phyloP scores from a whole-genome alignment of 1,140 invertebrate genomes.

The Trichonephila clavata region DNA sequence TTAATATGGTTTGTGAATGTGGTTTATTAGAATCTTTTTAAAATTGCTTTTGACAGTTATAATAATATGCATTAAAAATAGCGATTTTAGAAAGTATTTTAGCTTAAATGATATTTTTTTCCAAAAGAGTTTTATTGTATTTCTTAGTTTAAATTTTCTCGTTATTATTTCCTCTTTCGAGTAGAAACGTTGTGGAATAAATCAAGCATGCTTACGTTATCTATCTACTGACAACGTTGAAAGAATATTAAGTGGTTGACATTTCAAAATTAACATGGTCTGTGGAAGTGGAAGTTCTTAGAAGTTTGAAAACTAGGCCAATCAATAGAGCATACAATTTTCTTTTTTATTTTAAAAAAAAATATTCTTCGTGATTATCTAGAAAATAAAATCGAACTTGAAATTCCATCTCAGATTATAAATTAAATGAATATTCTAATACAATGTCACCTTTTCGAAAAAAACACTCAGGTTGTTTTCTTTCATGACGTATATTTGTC shows the following conservation, averaged over 20 bases:
- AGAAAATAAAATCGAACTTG: background rate
- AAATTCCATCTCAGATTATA: background rate
- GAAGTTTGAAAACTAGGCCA: background rate
- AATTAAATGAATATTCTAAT: background rate
- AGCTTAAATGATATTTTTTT: too few relatives aligned
- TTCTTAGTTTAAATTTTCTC: too few relatives aligned
- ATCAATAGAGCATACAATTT: background rate
- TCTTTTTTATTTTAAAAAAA: background rate
- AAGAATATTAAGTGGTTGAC: background rate
- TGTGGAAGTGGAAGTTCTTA: background rate
- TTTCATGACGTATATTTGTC: background rate
- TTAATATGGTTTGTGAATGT: too few relatives aligned
- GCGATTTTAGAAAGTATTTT: too few relatives aligned
- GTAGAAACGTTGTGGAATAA: too few relatives aligned
- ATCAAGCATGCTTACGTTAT: too few relatives aligned
- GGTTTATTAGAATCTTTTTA: too few relatives aligned
- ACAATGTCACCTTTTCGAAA: background rate
- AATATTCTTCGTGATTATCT: background rate
- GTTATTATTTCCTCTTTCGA: too few relatives aligned
- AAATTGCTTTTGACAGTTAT: too few relatives aligned
- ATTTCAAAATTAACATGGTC: background rate
- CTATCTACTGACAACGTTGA: background rate
- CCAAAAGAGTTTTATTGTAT: too few relatives aligned
- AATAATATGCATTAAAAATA: too few relatives aligned
- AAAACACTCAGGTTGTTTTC: background rate